Conservation (phyloP, 2,888 invertebrate species). For the Ectobius pallidus region DNA sequence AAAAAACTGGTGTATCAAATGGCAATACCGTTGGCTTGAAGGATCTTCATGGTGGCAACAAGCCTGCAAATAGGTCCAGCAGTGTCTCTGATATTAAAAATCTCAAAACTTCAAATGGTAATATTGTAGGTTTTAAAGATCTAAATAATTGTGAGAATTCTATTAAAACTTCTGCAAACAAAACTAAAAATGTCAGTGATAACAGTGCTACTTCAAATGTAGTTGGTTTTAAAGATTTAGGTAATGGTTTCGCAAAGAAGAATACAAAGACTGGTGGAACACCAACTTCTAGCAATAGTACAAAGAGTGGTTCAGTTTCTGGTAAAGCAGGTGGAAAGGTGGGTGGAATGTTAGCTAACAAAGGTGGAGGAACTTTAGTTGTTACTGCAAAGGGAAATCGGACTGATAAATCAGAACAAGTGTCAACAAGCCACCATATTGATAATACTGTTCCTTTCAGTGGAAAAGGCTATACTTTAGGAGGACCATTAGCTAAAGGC, state of each 20-base stretch:
- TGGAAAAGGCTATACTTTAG: constrained; percentile 45
- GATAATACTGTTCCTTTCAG: constrained; percentile 43
- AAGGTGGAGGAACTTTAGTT: constrained; percentile 47
- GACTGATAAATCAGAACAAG: constrained; percentile 4
- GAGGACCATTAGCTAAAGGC: background rate
- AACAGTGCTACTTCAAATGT: no score
- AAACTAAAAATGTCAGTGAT: no score
- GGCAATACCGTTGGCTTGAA: no score
- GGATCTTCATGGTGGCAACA: no score
- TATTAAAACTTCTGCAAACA: no score
- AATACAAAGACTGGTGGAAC: background rate
- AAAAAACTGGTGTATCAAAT: no score
- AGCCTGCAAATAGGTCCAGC: constrained; percentile 39
- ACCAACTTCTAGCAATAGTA: background rate
- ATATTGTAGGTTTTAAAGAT: constrained; percentile 46
- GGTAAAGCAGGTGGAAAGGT: background rate
- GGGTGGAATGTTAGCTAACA: constrained; percentile 42
- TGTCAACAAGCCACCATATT: background rate
- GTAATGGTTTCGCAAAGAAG: background rate
- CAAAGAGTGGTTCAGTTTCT: background rate
- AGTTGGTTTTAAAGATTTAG: constrained; percentile 45
- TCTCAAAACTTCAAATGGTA: background rate
- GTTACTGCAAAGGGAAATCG: constrained; percentile 40
- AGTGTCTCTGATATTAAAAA: constrained; percentile 38
- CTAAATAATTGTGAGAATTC: no score